phyloP scores from a whole-genome alignment of 2,113 vertebrate species.

The Argyrosomus japonicus region DNA sequence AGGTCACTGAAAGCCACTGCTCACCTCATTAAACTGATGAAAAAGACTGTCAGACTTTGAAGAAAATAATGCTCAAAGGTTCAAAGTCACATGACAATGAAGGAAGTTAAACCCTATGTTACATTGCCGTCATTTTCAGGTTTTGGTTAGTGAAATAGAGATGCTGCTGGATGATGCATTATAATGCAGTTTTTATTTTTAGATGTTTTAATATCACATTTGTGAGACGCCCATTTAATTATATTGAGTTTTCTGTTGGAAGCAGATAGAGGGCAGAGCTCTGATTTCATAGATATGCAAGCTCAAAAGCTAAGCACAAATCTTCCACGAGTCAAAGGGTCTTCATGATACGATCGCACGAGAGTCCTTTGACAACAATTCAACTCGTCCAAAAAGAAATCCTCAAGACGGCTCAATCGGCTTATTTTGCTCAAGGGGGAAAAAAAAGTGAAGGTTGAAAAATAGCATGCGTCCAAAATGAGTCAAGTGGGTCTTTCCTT shows the following conservation, averaged over 20 bases:
- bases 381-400: constrained; percentile 17
- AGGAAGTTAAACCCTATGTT: constrained; percentile 73
- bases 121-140: constrained; percentile 77
- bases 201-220: constrained; percentile 61
- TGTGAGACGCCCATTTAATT: constrained; percentile 67
- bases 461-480: constrained; percentile 34
- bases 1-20: constrained; percentile 82
- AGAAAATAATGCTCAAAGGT: constrained; percentile 73
- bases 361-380: constrained; percentile 10
- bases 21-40: constrained; percentile 97
- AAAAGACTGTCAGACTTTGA: constrained; percentile 72
- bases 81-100: constrained; percentile 87
- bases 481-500: constrained; percentile 21
- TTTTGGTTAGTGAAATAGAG: constrained; percentile 70
- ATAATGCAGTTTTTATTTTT: constrained; percentile 57
- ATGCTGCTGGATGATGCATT: constrained; percentile 63
- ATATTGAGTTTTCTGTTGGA: constrained; percentile 30
- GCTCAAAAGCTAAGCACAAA: constrained; percentile 35
- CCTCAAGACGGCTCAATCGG: background rate
- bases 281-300: constrained; percentile 76
- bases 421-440: constrained; percentile 12
- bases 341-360: constrained; percentile 26
- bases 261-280: constrained; percentile 39
- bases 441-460: constrained; percentile 30
- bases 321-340: constrained; percentile 26